phyloP scores from a whole-genome alignment of 2,113 vertebrate species.

The Pristiophorus japonicus region DNA sequence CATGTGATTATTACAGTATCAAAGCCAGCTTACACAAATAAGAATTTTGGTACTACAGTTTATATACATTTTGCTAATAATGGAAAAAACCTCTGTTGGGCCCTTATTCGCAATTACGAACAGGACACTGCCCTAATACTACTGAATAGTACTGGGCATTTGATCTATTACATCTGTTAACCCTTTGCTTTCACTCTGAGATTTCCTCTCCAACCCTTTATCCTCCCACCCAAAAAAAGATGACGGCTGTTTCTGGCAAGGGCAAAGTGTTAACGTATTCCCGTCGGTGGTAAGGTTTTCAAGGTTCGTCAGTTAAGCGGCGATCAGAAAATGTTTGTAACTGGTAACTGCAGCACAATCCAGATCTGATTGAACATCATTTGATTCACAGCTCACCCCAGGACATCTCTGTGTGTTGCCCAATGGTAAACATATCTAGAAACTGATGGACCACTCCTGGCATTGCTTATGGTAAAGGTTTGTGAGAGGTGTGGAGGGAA shows the following conservation, averaged over 20 bases:
- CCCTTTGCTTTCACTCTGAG: neutral
- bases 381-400: neutral
- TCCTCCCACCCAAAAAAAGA: neutral
- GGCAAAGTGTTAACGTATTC: neutral
- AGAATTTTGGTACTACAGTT: neutral
- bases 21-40: slow-evolving; percentile 27
- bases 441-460: neutral
- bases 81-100: neutral
- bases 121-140: neutral
- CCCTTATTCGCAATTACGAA: neutral
- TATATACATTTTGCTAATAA: neutral
- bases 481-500: neutral
- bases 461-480: neutral
- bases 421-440: neutral
- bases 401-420: too few species aligned
- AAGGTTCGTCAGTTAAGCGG: neutral
- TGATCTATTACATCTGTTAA: neutral
- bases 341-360: neutral
- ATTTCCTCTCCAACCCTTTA: neutral
- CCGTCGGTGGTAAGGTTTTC: neutral
- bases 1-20: neutral
- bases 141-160: neutral
- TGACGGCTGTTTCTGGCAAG: neutral
- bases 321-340: neutral
- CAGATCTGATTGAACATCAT: neutral